Percentiles rank a stretch among this genome's conserved stretches.
These are phyloP conservation scores for Elysia crispata DNA, from an alignment of 2,888 invertebrate genomes.

Conservation along the genomic window DNA sequence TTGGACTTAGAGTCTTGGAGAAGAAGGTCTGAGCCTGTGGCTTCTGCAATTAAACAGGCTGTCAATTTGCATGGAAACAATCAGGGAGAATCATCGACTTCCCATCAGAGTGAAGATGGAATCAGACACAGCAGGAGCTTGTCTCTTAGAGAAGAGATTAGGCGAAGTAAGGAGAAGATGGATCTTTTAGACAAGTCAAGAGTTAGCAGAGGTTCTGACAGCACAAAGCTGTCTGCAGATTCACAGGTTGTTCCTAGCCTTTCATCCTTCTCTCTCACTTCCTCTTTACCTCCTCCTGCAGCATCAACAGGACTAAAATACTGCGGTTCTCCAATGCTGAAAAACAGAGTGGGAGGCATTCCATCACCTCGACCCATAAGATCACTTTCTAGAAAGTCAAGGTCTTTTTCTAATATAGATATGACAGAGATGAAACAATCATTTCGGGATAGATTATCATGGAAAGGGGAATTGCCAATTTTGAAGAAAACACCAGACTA, in stretches of 20 bases:
- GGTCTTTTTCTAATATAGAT: conserved; percentile 45
- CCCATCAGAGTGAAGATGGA: conserved; percentile 12
- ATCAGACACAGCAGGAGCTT: conserved; percentile 26
- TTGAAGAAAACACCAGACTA: not conserved
- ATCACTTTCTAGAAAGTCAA: conserved; percentile 40
- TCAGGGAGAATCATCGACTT: not conserved
- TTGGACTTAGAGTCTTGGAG: conserved; percentile 32
- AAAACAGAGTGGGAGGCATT: not conserved
- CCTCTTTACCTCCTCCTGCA: not conserved
- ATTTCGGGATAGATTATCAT: conserved; percentile 42
- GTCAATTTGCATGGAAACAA: conserved; percentile 2
- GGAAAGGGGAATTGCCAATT: conserved; percentile 21
- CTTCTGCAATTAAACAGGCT: conserved; percentile 35
- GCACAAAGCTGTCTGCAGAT: not conserved
- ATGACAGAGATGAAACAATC: conserved; percentile 26
- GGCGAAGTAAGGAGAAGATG: conserved; percentile 33
- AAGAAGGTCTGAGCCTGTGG: conserved; percentile 37
- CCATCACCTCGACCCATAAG: conserved; percentile 15
- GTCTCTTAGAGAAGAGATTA: conserved; percentile 30
- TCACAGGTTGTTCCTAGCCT: not conserved
- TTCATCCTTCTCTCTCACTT: conserved; percentile 17
- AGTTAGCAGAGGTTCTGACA: no score
- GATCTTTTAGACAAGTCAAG: conserved; percentile 15
- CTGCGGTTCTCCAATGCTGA: conserved; percentile 24
- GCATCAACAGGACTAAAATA: conserved; percentile 13